A percentile compares a stretch with the other conserved stretches of the same genome.
Conservation (phyloP, 1,140 invertebrate genomes). For the Babylonia areolata region DNA sequence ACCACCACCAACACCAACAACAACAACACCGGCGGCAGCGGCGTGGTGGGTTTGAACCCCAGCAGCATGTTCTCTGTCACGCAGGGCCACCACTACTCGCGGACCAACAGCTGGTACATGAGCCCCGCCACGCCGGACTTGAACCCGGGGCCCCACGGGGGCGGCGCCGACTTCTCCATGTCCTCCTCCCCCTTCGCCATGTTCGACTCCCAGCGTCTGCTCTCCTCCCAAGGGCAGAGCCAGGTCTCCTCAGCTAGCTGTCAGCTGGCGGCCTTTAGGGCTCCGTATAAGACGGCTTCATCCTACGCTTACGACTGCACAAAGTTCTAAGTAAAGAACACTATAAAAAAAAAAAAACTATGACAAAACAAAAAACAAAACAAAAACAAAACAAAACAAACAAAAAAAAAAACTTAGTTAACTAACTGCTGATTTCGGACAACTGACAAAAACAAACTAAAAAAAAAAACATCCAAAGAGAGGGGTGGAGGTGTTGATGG, state of each 20-base stretch:
- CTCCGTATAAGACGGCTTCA: constrained; percentile 63
- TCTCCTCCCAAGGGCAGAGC: constrained; percentile 55
- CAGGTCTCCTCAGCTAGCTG: constrained; percentile 63
- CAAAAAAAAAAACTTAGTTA: too few relatives aligned
- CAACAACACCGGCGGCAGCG: too few relatives aligned
- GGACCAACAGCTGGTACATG: constrained; percentile 70
- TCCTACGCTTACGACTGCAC: constrained; percentile 71
- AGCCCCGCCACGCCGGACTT: constrained; percentile 59
- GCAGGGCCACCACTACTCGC: constrained; percentile 57
- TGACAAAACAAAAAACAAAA: background rate
- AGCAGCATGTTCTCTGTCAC: constrained; percentile 62
- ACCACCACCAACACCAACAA: too few relatives aligned
- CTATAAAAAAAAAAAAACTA: background rate
- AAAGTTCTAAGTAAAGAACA: constrained; percentile 63
- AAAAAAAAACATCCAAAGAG: too few relatives aligned
- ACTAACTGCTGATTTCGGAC: too few relatives aligned
- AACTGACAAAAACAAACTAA: too few relatives aligned
- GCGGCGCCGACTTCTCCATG: constrained; percentile 57
- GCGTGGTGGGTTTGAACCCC: background rate
- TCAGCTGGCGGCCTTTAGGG: constrained; percentile 69
- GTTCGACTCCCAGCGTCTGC: constrained; percentile 66
- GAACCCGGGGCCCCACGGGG: constrained; percentile 57
- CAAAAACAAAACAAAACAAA: too few relatives aligned
- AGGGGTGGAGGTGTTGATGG: too few relatives aligned
- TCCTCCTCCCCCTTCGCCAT: constrained; percentile 62